Evolutionary conservation across 2,888 invertebrate species (phyloP).

Genomic region (Cremastobaeus sp.): DNA sequence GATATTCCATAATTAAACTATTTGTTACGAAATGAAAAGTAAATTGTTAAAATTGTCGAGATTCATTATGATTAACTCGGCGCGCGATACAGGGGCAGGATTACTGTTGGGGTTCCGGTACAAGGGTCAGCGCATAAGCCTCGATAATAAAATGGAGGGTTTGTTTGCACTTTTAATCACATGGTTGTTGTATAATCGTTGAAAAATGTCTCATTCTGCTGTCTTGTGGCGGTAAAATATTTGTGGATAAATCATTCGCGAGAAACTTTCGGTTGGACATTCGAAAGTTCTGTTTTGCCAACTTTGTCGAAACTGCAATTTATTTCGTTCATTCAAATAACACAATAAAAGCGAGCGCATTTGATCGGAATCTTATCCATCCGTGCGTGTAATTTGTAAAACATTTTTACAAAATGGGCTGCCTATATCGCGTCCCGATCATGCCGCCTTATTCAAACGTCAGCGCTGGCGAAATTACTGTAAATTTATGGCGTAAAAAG

Average conservation of each 20-base stretch:
- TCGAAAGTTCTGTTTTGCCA: too few species aligned
- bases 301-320: not conserved
- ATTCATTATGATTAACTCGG: conserved; percentile 21
- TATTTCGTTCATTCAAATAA: not conserved
- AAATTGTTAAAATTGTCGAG: conserved; percentile 29
- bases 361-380: conserved; percentile 4
- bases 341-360: not conserved
- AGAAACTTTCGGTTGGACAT: too few species aligned
- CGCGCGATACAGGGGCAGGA: not conserved
- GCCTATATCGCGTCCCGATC: conserved; percentile 16
- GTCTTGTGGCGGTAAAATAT: too few species aligned
- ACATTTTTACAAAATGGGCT: conserved; percentile 5
- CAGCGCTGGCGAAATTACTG: conserved; percentile 16
- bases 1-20: conserved; percentile 50
- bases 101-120: too few species aligned
- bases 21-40: conserved; percentile 45
- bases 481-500: conserved; percentile 40
- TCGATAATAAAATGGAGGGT: conserved; percentile 32
- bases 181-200: too few species aligned
- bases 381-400: conserved; percentile 9
- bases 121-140: too few species aligned
- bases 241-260: too few species aligned
- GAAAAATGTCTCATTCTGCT: too few species aligned
- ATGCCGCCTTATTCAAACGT: conserved; percentile 28
- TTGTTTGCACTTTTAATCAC: conserved; percentile 30